Conservation (phyloP, 2,888 invertebrate genomes). For the Perizoma affinitatum region DNA sequence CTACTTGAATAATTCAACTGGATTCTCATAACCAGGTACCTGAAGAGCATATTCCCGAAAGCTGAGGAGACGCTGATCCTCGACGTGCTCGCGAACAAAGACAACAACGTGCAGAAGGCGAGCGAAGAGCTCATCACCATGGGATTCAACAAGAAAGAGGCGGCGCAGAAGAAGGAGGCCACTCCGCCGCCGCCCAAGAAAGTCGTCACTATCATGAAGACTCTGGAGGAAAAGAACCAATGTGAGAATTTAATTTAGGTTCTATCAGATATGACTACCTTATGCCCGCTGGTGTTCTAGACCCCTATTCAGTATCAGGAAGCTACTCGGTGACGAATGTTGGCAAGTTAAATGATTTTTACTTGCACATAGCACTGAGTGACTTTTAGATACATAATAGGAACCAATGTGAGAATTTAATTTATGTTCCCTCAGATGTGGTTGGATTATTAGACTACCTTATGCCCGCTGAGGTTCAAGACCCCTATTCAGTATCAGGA, state of each 20-base stretch:
- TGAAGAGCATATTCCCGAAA: constrained; percentile 95
- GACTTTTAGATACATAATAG: no score
- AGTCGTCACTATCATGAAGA: constrained; percentile 86
- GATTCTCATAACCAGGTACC: constrained; percentile 85
- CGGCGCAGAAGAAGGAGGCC: constrained; percentile 59
- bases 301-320: no score
- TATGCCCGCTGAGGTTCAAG: no score
- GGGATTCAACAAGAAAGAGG: constrained; percentile 93
- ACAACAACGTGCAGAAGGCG: constrained; percentile 95
- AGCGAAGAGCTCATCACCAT: constrained; percentile 91
- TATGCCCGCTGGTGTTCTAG: neutral
- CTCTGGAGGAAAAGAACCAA: constrained; percentile 87
- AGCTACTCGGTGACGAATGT: no score
- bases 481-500: no score
- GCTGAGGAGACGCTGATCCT: constrained; percentile 94
- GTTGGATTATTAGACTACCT: no score
- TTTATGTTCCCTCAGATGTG: no score
- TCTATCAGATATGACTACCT: neutral
- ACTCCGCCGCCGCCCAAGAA: constrained; percentile 71
- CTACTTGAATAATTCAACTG: no score
- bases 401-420: no score
- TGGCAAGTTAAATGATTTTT: no score
- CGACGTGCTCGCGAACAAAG: constrained; percentile 92
- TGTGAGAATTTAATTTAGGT: constrained; percentile 72
- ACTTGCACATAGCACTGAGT: no score